Evolutionary conservation across 1,140 invertebrate genomes (phyloP), one percentile per base, ranked within the genome.

Genomic region (Bursaphelenchus mucronatus): DNA sequence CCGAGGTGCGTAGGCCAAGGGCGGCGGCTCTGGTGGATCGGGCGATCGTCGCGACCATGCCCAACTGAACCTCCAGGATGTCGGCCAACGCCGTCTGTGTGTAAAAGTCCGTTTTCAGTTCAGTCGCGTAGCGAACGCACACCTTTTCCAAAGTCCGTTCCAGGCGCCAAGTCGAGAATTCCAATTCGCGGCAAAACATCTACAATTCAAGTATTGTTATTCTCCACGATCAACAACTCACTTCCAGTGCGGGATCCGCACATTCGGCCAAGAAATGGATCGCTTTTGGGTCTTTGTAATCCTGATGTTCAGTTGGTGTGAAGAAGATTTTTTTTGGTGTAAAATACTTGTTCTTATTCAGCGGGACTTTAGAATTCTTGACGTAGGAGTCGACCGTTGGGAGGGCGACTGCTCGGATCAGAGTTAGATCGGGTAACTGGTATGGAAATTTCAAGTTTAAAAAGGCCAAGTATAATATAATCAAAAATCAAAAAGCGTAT

Each of bases 211-310:
- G 11, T n/a, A 59, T 3, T 1, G 7, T 50, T 59, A 19, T 11
- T 40, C 11, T 7, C 40, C 39, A 45, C 30, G 13, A 3, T n/a
- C 17, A 50, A 17, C 0, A 7, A 2, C 52, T n/a, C 40, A 76
- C 76, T 63, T 73, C 69, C 11, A 79, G 55, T 11, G 71, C 72
- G 9, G 77, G 77, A 70, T 79, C 79, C 8, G 70, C 79, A 57
- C 81, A 76, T 66, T 79, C 77, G 11, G 77, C 77, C 49, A 79
- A 69, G 55, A 70, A 79, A 67, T 79, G 77, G 8, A 65, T 62
- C 21, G 69, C 21, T 63, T 67, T 69, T 6, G 77, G 77, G 55
- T 74, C 58, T 43, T 61, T 52, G 40, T 70, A 69, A 13, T 75
- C 65, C 17, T 51, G 39, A 40, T 63, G n/a, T 55, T 21, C 30